Evolutionary conservation across 2,888 invertebrate genomes (phyloP), one percentile per base, ranked within the genome.

Genomic region (Calameuta filiformis): DNA sequence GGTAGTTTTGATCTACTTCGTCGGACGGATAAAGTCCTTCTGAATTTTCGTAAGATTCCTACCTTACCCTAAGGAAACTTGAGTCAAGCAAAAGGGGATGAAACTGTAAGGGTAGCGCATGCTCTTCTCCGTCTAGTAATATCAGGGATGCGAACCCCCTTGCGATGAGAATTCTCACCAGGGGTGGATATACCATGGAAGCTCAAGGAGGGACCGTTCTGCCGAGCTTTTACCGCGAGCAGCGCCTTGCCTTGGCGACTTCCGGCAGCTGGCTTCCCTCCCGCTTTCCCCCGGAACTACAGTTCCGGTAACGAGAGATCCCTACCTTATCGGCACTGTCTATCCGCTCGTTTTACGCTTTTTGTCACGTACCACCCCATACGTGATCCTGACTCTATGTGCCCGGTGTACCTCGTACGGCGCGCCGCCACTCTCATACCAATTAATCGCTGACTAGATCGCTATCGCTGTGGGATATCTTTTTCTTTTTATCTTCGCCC

Each of bases 381-480:
- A 84, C 84, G 85, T 84, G 84, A 84, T 80, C 81, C 79, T 81
- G 82, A 75, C 78, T 78, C 75, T 74, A 75, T 71, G 82, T 74
- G 79, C 71, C 71, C 76, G 73, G 68, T 35, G 23, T 75, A 15
- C 74, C 81, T 82, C 84, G 86, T 81, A 82, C 83, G 84, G 82
- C 81, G 80, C 78, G 78, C 78, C 81, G 79, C 89, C 88, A 88
- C 89, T 89, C 89, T 90, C 89, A 88, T 90, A 89, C 90, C 90
- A 90, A 90, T 90, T 90, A 90, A 90, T 90, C 88, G 89, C 88
- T 87, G 88, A 82, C 56, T 82, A 86, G 87, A 87, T 88, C 86
- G 83, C 85, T 87, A 88, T 88, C 87, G 80, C 81, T 83, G 83
- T 85, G 86, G 86, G 85, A 88, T 87, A 85, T 85, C 85, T 87